phyloP scores from a whole-genome alignment of 1,140 invertebrate species.

The Cyrtorhinus lividipennis region DNA sequence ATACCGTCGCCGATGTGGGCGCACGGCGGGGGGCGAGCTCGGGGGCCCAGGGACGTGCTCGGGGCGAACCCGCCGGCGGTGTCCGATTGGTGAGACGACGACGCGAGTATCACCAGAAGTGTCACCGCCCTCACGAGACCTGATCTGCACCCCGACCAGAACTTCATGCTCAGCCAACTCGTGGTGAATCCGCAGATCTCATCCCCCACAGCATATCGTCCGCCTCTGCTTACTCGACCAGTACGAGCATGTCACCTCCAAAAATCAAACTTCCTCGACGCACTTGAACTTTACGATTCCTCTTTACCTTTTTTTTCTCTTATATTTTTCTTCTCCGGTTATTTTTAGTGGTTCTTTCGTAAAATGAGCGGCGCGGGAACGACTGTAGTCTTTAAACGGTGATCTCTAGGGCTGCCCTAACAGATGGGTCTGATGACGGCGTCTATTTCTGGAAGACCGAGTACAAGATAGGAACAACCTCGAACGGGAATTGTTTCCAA shows the following conservation, averaged over 20 bases:
- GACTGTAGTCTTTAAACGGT: background rate
- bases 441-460: slow-evolving; percentile 6
- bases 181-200: background rate
- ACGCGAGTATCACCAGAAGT: background rate
- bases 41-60: background rate
- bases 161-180: background rate
- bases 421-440: slow-evolving; percentile 1
- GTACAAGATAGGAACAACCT: background rate
- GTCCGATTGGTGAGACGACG: slow-evolving; percentile 1
- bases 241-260: background rate
- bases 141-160: slow-evolving; percentile 3
- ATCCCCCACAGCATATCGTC: slow-evolving; percentile 10
- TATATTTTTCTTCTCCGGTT: background rate
- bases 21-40: slow-evolving; percentile 21
- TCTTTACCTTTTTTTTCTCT: background rate
- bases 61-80: slow-evolving; percentile 4
- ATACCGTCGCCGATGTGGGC: slow-evolving; percentile 25
- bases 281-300: background rate
- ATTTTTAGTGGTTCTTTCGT: background rate
- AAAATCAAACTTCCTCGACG: background rate
- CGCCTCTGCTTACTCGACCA: background rate
- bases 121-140: background rate
- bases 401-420: slow-evolving; percentile 1
- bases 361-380: background rate
- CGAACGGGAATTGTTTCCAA: background rate